Evolutionary conservation across 2,113 vertebrate genomes (phyloP).

Genomic region (Catharus bicknelli): DNA sequence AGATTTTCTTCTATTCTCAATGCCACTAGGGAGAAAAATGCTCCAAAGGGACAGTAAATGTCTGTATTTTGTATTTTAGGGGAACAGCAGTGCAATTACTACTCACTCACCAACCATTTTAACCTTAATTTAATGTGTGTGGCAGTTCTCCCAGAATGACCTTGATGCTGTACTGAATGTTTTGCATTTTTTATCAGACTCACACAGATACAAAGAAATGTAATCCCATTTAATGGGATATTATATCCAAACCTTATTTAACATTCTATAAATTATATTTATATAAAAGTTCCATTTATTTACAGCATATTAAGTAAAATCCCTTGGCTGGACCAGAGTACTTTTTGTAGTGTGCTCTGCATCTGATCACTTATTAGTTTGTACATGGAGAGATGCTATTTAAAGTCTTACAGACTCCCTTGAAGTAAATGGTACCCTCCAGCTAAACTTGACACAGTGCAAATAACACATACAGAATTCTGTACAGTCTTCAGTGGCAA

Average conservation of each 20-base stretch:
- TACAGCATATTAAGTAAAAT: slow-evolving; percentile 34
- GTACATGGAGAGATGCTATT: slow-evolving; percentile 68
- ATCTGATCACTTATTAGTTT: slow-evolving; percentile 71
- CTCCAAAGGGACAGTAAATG: slow-evolving; percentile 34
- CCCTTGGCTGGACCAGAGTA: neutral
- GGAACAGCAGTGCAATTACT: slow-evolving; percentile 57
- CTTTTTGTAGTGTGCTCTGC: neutral
- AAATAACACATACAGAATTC: slow-evolving; percentile 28
- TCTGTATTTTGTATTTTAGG: slow-evolving; percentile 47
- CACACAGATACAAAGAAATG: slow-evolving; percentile 24
- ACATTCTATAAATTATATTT: slow-evolving; percentile 40
- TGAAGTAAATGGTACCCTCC: slow-evolving; percentile 75
- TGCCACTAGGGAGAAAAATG: neutral
- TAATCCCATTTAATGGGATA: slow-evolving; percentile 29
- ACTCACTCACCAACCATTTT: slow-evolving; percentile 57
- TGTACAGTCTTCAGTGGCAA: slow-evolving; percentile 14
- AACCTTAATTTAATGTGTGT: slow-evolving; percentile 48
- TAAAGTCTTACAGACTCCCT: slow-evolving; percentile 65
- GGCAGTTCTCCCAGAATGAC: slow-evolving; percentile 46
- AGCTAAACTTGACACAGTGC: slow-evolving; percentile 69
- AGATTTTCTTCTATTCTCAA: slow-evolving; percentile 37
- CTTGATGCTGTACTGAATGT: slow-evolving; percentile 27
- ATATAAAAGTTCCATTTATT: slow-evolving; percentile 35
- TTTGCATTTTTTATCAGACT: slow-evolving; percentile 51
- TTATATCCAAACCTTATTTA: slow-evolving; percentile 37